These are phyloP conservation scores for Herpetotheres cachinnans DNA, from an alignment of 2,113 vertebrate genomes.

Conservation along the genomic window DNA sequence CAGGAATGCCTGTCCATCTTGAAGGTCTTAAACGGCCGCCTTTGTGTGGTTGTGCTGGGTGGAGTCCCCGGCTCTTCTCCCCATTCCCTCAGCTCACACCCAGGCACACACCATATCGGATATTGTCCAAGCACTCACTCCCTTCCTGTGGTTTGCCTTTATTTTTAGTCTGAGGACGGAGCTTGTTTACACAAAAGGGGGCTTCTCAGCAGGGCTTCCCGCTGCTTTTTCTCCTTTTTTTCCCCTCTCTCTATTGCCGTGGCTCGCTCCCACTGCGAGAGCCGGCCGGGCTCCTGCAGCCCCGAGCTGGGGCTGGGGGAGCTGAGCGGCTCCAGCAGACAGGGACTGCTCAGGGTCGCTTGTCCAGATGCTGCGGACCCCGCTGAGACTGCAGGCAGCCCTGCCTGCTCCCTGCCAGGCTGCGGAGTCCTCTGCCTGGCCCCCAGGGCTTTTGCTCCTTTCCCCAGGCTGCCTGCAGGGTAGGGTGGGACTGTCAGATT, in stretches of 20 bases:
- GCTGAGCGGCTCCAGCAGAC: background rate
- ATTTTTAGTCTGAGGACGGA: conserved; percentile 67
- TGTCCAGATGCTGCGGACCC: background rate
- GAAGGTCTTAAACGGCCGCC: conserved; percentile 32
- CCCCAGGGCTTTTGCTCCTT: background rate
- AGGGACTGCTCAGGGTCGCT: background rate
- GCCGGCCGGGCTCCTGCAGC: background rate
- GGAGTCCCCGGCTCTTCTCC: conserved; percentile 56
- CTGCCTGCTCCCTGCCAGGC: background rate
- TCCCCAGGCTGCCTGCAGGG: background rate
- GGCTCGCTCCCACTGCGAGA: background rate
- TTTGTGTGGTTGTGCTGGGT: conserved; percentile 59
- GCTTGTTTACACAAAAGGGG: conserved; percentile 62
- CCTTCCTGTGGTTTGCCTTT: conserved; percentile 70
- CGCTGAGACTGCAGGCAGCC: background rate
- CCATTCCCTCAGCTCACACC: conserved; percentile 53
- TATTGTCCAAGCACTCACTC: conserved; percentile 70
- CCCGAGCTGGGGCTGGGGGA: background rate
- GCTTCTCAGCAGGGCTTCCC: conserved; percentile 50
- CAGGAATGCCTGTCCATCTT: conserved; percentile 51
- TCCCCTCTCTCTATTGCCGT: background rate
- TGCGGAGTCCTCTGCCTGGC: background rate
- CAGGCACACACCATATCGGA: conserved; percentile 54
- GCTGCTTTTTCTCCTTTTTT: background rate
- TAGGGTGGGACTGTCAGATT: background rate